phyloP scores from a whole-genome alignment of 2,113 vertebrate genomes.

The Himantopus leucocephalus region DNA sequence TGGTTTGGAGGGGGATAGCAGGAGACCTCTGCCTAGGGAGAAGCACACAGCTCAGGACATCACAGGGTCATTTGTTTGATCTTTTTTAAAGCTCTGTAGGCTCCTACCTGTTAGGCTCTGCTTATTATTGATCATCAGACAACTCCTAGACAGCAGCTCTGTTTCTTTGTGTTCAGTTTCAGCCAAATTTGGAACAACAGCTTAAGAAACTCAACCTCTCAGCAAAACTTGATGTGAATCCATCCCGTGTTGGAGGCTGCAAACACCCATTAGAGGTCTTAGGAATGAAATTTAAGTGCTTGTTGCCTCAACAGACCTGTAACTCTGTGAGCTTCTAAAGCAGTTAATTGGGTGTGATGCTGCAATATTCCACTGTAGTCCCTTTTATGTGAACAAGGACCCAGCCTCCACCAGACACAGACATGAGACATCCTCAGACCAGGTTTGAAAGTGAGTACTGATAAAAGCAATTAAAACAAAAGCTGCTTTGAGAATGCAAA shows the following conservation, averaged over 20 bases:
- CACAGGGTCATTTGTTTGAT: not conserved
- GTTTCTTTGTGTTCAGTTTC: not conserved
- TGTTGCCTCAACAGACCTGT: not conserved
- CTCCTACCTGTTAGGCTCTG: not conserved
- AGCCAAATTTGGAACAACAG: not conserved
- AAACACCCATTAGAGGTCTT: not conserved
- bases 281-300: not conserved
- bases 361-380: not conserved
- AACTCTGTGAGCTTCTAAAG: not conserved
- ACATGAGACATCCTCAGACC: accelerated
- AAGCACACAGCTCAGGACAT: not conserved
- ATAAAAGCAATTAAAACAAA: not conserved
- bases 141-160: not conserved
- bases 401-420: not conserved
- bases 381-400: not conserved
- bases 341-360: not conserved
- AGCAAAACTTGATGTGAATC: not conserved
- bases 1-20: not conserved
- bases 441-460: not conserved
- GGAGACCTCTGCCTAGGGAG: not conserved
- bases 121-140: not conserved
- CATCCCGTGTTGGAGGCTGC: not conserved
- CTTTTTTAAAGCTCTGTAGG: not conserved
- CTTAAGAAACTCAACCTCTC: not conserved
- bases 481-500: not conserved